Conservation (phyloP, 2,888 invertebrate genomes). For the Aleiodes testaceus region DNA sequence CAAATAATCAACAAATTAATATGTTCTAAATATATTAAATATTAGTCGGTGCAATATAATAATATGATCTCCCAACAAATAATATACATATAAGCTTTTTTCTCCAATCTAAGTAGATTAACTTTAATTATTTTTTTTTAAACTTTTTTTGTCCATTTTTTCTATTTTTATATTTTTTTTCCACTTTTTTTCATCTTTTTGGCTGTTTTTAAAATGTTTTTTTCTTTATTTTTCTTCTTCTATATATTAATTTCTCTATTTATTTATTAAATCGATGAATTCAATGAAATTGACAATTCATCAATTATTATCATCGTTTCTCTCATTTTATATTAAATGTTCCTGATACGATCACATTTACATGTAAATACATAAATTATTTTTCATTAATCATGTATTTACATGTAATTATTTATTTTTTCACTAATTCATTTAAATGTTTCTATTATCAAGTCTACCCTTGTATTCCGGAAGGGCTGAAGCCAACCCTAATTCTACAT, state of each 20-base stretch:
- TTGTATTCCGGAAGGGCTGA: constrained; percentile 69
- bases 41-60: constrained; percentile 58
- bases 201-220: constrained; percentile 1
- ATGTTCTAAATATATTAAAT: constrained; percentile 69
- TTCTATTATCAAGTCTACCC: constrained; percentile 66
- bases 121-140: constrained; percentile 10
- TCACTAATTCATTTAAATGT: constrained; percentile 53
- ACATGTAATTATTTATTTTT: constrained; percentile 50
- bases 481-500: constrained; percentile 39
- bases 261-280: constrained; percentile 13
- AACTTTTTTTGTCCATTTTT: constrained; percentile 1
- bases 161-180: constrained; percentile 31
- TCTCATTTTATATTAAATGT: constrained; percentile 21
- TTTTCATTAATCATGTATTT: constrained; percentile 50
- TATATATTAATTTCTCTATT: constrained; percentile 1
- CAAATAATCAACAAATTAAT: constrained; percentile 71
- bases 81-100: constrained; percentile 61
- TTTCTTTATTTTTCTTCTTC: constrained; percentile 29
- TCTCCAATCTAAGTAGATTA: constrained; percentile 39
- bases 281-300: constrained; percentile 7
- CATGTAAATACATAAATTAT: constrained; percentile 48
- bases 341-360: neutral
- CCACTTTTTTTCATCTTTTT: constrained; percentile 3
- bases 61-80: constrained; percentile 71
- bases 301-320: constrained; percentile 4